Evolutionary conservation across 53 echinoderm and acorn worm genomes (phyloP), one percentile per base, ranked within the genome.

Genomic region (Pentamera pediparva): DNA sequence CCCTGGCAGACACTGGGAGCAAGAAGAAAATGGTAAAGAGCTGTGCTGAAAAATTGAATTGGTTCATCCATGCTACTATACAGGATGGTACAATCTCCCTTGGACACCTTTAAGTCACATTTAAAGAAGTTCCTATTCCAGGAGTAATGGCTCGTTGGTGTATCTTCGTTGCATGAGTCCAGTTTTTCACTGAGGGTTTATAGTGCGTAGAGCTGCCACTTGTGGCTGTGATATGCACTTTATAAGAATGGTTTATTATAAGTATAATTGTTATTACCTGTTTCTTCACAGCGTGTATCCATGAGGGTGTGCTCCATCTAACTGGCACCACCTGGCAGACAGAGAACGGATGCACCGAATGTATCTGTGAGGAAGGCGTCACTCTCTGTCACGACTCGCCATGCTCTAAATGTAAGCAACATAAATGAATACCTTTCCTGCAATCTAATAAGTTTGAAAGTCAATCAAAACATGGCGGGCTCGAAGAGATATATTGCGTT

Each of bases 311-410:
- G 32, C 45, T 85, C 25, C 87, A 94, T 40, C 53, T 62, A 38
- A 62, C 87, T 10, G 87, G 90, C 22, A 64, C 85, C 5, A 77
- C 81, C 17, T 90, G 95, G 90, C 38, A 67, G 38, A 79, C 81
- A 5, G 79, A 90, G n/a, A 89, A 94, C 78, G 89, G 82, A 3
- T 94, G 90, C 61, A 82, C 81, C 29, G 82, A 87, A 37, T 94
- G 95, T 38, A 82, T 82, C 29, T 94, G 95, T 82, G 81, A 75
- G 34, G 65, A 83, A 37, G 86, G 93, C 17, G 75, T 89, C 39
- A 85, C 82, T 28, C 45, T 67, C 11, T 67, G 67, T 18, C 45
- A 67, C 30, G 67, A 47, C 30, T 22, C 6, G 15, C 28, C 28
- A 17, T 67, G 67, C 30, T 6, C 67, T 2, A 39, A 28, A 7